Conservation (phyloP, 2,113 vertebrate genomes). For the Rutilus rutilus region DNA sequence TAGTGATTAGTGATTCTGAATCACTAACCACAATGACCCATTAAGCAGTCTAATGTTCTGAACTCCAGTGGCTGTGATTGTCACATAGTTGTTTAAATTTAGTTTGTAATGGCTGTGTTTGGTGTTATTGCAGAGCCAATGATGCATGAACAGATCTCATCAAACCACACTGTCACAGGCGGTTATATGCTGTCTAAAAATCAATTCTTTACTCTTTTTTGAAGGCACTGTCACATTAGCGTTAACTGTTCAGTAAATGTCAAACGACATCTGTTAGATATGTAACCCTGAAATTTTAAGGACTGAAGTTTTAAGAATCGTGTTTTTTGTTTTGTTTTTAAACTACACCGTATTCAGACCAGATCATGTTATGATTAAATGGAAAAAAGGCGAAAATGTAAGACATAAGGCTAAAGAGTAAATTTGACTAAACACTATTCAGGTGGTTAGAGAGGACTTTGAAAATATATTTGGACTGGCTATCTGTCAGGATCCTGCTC, state of each 20-base stretch:
- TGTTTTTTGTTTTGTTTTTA: background rate
- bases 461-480: background rate
- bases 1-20: too few species aligned
- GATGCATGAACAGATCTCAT: background rate
- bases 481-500: too few species aligned
- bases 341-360: background rate
- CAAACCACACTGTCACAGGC: background rate
- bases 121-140: conserved; percentile 3
- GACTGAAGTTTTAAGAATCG: background rate
- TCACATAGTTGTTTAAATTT: background rate
- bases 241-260: background rate
- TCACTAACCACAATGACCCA: too few species aligned
- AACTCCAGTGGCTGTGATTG: background rate
- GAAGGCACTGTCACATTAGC: background rate
- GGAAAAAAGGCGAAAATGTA: background rate
- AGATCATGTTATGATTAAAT: background rate
- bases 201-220: background rate
- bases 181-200: background rate
- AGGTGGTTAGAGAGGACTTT: background rate
- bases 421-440: background rate
- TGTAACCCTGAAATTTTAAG: background rate
- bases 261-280: background rate
- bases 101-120: background rate
- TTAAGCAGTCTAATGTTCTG: background rate
- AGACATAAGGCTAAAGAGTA: background rate